These are phyloP conservation scores for Capreolus pygargus DNA, from an alignment of 2,113 vertebrate species.

Conservation along the genomic window DNA sequence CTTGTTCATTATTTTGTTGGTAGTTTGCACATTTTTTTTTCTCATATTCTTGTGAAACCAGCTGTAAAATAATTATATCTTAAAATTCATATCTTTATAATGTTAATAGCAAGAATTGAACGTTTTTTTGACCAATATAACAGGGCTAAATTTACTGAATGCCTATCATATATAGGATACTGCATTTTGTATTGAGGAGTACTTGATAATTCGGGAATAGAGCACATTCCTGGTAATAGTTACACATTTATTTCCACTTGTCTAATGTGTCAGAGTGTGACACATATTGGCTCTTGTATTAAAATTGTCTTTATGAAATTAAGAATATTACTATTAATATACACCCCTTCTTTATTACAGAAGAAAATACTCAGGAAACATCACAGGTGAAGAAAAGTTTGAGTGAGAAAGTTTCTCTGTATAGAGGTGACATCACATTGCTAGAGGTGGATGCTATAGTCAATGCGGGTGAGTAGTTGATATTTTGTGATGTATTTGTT, in stretches of 20 bases:
- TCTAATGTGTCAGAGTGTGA: neutral
- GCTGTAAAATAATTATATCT: neutral
- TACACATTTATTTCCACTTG: conserved; percentile 3
- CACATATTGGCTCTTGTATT: neutral
- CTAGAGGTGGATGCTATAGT: conserved; percentile 97
- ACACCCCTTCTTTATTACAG: conserved; percentile 68
- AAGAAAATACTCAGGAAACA: conserved; percentile 78
- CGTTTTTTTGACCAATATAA: neutral
- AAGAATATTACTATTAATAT: conserved; percentile 21
- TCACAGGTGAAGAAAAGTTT: conserved; percentile 84
- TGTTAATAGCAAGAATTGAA: neutral
- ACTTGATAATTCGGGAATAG: neutral
- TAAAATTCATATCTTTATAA: neutral
- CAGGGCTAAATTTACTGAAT: neutral
- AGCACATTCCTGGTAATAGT: neutral
- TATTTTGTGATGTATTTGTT: neutral
- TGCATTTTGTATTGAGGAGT: conserved; percentile 30
- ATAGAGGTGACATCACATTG: conserved; percentile 96
- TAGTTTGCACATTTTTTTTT: neutral
- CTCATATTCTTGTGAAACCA: conserved; percentile 1
- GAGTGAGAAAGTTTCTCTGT: conserved; percentile 95
- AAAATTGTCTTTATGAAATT: conserved; percentile 5
- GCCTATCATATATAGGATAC: neutral
- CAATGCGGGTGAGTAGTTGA: conserved; percentile 92
- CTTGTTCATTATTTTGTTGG: neutral